Percentiles rank a stretch among this genome's conserved stretches.
These are phyloP conservation scores for Cisticola juncidis DNA, from an alignment of 2,113 vertebrate species.

Conservation along the genomic window DNA sequence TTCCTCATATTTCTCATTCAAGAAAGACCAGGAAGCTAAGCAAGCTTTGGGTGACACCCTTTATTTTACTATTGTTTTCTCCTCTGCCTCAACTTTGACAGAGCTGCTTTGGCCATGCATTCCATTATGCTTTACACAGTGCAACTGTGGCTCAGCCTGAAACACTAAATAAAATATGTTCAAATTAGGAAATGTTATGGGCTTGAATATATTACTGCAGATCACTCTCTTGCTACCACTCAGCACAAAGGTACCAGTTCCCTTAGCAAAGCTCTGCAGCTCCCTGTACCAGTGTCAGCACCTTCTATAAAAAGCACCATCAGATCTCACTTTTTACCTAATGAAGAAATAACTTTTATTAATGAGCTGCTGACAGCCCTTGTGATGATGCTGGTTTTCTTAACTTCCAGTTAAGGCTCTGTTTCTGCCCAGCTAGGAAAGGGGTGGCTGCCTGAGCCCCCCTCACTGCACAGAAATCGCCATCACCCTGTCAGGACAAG, in stretches of 20 bases:
- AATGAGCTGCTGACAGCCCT: constrained; percentile 38
- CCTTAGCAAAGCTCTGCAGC: constrained; percentile 19
- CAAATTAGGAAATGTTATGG: constrained; percentile 59
- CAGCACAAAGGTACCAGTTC: constrained; percentile 51
- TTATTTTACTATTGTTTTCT: constrained; percentile 49
- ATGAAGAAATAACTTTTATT: constrained; percentile 56
- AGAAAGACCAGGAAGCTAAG: constrained; percentile 53
- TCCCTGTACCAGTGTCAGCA: constrained; percentile 16
- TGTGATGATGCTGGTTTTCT: not conserved
- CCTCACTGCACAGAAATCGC: not conserved
- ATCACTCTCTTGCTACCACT: constrained; percentile 35
- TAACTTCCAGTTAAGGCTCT: constrained; percentile 60
- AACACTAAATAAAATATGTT: constrained; percentile 55
- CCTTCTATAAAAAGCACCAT: constrained; percentile 54
- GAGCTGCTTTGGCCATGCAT: constrained; percentile 36
- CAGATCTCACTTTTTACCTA: constrained; percentile 49
- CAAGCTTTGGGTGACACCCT: constrained; percentile 42
- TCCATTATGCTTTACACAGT: constrained; percentile 27
- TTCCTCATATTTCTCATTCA: constrained; percentile 57
- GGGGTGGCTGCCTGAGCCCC: not conserved
- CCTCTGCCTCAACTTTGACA: constrained; percentile 13
- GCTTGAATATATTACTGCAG: constrained; percentile 18
- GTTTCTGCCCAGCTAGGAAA: constrained; percentile 34
- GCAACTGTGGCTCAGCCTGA: constrained; percentile 42
- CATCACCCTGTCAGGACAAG: not conserved